Conservation (phyloP, 2,797 vertebrate genomes). For the Lagocephalus sceleratus region DNA sequence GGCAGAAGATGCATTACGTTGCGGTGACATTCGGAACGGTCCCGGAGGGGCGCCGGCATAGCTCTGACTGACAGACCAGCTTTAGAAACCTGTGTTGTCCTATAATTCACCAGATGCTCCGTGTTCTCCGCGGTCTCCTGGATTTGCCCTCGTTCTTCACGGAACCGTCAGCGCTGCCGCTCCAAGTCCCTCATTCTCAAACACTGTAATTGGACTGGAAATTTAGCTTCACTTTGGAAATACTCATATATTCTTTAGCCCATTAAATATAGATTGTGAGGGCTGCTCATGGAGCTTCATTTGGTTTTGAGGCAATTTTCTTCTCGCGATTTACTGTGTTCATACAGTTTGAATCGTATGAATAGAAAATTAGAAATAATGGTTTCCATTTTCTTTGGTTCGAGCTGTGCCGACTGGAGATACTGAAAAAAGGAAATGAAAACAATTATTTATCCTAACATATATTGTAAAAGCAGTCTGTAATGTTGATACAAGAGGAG, state of each 20-base stretch:
- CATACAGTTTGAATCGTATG: conserved; percentile 1
- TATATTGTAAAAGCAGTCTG: no score
- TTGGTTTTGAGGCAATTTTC: conserved; percentile 10
- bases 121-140: conserved; percentile 54
- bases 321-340: conserved; percentile 10
- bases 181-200: not conserved
- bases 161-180: conserved; percentile 21
- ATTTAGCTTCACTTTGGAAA: conserved; percentile 9
- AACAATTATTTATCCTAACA: not conserved
- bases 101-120: conserved; percentile 72
- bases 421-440: conserved; percentile 1
- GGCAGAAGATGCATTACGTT: conserved; percentile 76
- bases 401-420: not conserved
- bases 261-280: conserved; percentile 6
- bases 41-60: conserved; percentile 63
- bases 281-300: not conserved
- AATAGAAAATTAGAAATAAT: conserved; percentile 20
- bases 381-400: not conserved
- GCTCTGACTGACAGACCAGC: conserved; percentile 72
- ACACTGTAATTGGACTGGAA: not conserved
- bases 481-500: not conserved
- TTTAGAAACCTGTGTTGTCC: conserved; percentile 63
- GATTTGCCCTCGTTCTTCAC: conserved; percentile 31
- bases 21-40: conserved; percentile 71
- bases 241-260: conserved; percentile 1